Evolutionary conservation across 2,888 invertebrate genomes (phyloP).

Genomic region (Girardia tigrina): DNA sequence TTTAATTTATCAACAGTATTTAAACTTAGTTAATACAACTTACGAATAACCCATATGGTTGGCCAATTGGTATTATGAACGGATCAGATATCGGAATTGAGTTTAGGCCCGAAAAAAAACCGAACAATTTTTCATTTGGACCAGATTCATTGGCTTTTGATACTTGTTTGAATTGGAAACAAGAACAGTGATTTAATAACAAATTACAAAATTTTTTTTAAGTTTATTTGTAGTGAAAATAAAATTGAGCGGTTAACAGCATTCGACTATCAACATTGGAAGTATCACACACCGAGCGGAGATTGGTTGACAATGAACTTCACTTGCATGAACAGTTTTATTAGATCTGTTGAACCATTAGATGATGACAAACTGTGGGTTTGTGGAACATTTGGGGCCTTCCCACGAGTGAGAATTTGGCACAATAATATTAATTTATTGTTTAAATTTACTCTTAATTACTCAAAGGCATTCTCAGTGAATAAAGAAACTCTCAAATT

Average conservation of each 20-base stretch:
- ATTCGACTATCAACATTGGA: background rate
- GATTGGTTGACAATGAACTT: background rate
- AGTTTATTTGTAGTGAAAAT: too few species aligned
- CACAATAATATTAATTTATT: too few species aligned
- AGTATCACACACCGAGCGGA: background rate
- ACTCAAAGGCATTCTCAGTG: background rate
- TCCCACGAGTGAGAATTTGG: background rate
- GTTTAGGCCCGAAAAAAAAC: too few species aligned
- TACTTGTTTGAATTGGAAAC: background rate
- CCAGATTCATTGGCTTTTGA: background rate
- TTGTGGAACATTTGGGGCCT: constrained; percentile 8
- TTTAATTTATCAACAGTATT: too few species aligned
- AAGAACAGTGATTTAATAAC: background rate
- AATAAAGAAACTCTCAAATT: background rate
- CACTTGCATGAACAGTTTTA: constrained; percentile 19
- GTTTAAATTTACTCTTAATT: too few species aligned
- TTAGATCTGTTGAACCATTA: background rate
- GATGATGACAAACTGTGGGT: background rate
- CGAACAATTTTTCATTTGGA: too few species aligned
- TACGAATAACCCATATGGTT: too few species aligned
- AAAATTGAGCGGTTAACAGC: too few species aligned
- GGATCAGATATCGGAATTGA: too few species aligned
- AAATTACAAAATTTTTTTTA: too few species aligned
- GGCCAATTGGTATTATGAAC: too few species aligned
- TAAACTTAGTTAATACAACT: too few species aligned